phyloP scores from a whole-genome alignment of 2,888 invertebrate species.

The Drosophila melanosoma region DNA sequence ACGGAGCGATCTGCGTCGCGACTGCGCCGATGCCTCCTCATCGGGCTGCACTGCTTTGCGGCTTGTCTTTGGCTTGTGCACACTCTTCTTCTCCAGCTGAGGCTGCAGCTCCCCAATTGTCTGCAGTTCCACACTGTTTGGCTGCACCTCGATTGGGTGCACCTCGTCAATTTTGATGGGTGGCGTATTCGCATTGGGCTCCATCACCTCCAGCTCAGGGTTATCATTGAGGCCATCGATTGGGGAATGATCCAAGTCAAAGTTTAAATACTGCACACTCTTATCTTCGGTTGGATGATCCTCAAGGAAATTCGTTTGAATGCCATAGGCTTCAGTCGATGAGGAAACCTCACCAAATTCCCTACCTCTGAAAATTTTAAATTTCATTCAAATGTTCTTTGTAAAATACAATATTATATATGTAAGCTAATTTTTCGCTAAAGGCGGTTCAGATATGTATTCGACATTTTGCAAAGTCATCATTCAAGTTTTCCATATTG shows the following conservation, averaged over 20 bases:
- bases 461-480: background rate
- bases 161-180: background rate
- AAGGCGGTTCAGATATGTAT: background rate
- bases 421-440: background rate
- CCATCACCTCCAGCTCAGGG: background rate
- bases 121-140: background rate
- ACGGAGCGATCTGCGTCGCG: conserved; percentile 22
- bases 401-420: background rate
- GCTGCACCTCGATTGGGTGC: background rate
- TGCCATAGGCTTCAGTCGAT: background rate
- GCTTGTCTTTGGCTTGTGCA: background rate
- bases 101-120: background rate
- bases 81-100: background rate
- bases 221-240: background rate
- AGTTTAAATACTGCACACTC: background rate
- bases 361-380: background rate
- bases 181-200: background rate
- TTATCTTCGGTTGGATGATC: background rate
- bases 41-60: background rate
- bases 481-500: background rate
- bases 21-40: background rate
- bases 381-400: background rate
- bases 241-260: background rate
- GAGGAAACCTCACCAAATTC: background rate
- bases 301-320: background rate